Percentiles rank a stretch among this genome's conserved stretches.
phyloP scores from a whole-genome alignment of 2,888 invertebrate species.

The Cordilura impudica region DNA sequence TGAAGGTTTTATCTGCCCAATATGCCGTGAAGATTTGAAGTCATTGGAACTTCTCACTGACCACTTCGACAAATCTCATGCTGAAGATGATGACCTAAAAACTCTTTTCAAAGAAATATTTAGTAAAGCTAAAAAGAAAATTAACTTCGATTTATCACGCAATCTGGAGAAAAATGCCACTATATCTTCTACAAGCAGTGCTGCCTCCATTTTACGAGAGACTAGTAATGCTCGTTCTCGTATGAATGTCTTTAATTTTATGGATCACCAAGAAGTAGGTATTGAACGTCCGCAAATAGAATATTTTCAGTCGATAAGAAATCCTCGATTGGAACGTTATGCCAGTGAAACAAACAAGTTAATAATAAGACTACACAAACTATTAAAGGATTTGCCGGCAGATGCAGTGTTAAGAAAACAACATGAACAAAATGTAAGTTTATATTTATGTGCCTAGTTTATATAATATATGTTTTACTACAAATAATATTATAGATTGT shows the following conservation, averaged over 20 bases:
- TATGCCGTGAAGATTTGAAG: constrained; percentile 93
- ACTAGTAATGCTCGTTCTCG: constrained; percentile 67
- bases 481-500: constrained; percentile 80
- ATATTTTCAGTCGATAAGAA: constrained; percentile 86
- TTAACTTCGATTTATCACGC: constrained; percentile 81
- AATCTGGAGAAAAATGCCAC: constrained; percentile 80
- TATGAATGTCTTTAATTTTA: constrained; percentile 71
- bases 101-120: constrained; percentile 88
- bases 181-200: constrained; percentile 60
- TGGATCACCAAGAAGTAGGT: constrained; percentile 77
- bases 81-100: constrained; percentile 89
- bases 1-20: constrained; percentile 97
- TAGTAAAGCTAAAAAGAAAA: constrained; percentile 93
- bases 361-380: constrained; percentile 93
- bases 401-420: constrained; percentile 86
- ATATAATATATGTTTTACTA: background rate
- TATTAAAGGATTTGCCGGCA: constrained; percentile 88
- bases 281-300: constrained; percentile 82
- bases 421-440: constrained; percentile 82
- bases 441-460: background rate
- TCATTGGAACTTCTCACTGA: constrained; percentile 89
- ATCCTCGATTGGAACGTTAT: constrained; percentile 88
- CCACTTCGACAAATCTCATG: constrained; percentile 94
- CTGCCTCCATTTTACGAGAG: background rate
- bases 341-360: constrained; percentile 97